These are phyloP conservation scores for Sphaerophoria taeniata DNA, from an alignment of 2,888 invertebrate genomes.

Conservation along the genomic window DNA sequence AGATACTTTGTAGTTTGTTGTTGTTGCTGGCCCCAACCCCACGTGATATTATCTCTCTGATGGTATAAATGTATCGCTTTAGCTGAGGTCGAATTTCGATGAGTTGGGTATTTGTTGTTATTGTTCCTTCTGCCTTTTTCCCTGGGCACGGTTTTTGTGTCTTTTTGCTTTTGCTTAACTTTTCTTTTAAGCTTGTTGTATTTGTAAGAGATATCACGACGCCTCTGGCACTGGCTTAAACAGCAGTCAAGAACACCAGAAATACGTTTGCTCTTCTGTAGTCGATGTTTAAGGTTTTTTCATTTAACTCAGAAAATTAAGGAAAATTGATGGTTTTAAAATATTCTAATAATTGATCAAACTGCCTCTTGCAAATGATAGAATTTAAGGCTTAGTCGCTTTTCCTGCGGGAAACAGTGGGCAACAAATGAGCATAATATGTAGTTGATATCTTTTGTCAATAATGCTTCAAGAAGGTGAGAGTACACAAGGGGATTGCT, in stretches of 20 bases:
- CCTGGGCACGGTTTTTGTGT: background rate
- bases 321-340: too few relatives aligned
- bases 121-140: conserved; percentile 12
- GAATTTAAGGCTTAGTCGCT: too few relatives aligned
- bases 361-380: too few relatives aligned
- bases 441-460: too few relatives aligned
- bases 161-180: conserved; percentile 14
- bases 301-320: background rate
- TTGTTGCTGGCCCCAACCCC: conserved; percentile 50
- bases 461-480: too few relatives aligned
- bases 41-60: conserved; percentile 57
- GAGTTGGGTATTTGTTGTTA: conserved; percentile 24
- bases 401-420: too few relatives aligned
- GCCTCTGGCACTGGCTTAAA: background rate
- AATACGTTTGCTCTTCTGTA: background rate
- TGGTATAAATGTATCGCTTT: conserved; percentile 34
- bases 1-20: conserved; percentile 12
- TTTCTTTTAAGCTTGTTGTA: conserved; percentile 35
- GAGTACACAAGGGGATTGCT: too few relatives aligned
- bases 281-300: background rate
- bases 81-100: conserved; percentile 26
- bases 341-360: too few relatives aligned
- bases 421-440: too few relatives aligned
- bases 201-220: background rate
- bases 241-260: conserved; percentile 6